Evolutionary conservation across 2,888 invertebrate genomes (phyloP).

Genomic region (Gymnoscelis rufifasciata): DNA sequence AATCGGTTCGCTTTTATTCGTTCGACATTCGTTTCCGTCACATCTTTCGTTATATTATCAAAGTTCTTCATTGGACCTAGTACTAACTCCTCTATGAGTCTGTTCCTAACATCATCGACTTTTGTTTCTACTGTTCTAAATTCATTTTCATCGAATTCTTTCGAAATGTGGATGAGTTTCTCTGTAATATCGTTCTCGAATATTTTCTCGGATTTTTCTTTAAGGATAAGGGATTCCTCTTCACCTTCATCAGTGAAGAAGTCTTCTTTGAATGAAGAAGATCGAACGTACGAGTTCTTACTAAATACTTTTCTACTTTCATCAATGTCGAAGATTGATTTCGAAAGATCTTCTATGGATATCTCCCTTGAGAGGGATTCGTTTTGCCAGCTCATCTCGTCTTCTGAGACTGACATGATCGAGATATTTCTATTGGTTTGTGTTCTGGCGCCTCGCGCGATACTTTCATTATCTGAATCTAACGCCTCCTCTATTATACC

Average conservation of each 20-base stretch:
- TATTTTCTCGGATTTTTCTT: constrained; percentile 64
- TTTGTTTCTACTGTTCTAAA: constrained; percentile 51
- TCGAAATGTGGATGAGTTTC: constrained; percentile 67
- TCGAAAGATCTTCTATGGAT: constrained; percentile 78
- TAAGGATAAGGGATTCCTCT: constrained; percentile 61
- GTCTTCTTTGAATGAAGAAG: constrained; percentile 73
- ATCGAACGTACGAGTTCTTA: constrained; percentile 69
- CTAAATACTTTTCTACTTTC: constrained; percentile 71
- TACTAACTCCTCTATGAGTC: constrained; percentile 68
- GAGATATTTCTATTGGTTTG: constrained; percentile 77
- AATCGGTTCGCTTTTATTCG: constrained; percentile 52
- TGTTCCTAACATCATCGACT: constrained; percentile 62
- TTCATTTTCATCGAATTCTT: constrained; percentile 65
- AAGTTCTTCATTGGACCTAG: constrained; percentile 52
- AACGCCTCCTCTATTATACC: constrained; percentile 76
- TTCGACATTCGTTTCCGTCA: constrained; percentile 60
- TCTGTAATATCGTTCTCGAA: constrained; percentile 73
- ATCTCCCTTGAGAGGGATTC: constrained; percentile 77
- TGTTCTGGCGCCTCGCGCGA: constrained; percentile 45
- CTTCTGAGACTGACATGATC: constrained; percentile 83
- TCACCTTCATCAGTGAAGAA: constrained; percentile 63
- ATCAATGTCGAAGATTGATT: constrained; percentile 73
- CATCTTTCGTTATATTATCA: constrained; percentile 64
- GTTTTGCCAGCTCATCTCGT: constrained; percentile 79
- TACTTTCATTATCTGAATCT: constrained; percentile 73